These are phyloP conservation scores for Callipepla californica DNA, from an alignment of 2,113 vertebrate genomes.

Conservation along the genomic window DNA sequence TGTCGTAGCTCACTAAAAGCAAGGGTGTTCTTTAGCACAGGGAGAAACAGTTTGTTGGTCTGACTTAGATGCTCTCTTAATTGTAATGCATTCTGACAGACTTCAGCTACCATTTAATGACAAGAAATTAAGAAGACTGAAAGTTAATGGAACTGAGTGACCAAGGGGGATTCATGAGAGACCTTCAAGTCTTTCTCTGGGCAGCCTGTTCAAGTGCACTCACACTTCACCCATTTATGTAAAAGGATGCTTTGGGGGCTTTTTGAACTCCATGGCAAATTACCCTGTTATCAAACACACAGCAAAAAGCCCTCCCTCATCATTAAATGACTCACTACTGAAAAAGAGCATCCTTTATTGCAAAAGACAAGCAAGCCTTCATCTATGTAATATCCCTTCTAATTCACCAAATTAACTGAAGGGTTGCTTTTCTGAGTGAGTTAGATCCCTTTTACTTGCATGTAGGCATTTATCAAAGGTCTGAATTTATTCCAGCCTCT, in stretches of 20 bases:
- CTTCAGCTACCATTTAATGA: neutral
- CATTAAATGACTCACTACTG: neutral
- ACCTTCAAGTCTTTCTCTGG: neutral
- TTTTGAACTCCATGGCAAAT: neutral
- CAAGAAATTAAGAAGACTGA: neutral
- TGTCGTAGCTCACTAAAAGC: neutral
- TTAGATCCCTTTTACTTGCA: neutral
- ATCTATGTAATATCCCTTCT: neutral
- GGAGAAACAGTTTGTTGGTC: neutral
- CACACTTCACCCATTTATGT: neutral
- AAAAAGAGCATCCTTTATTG: neutral
- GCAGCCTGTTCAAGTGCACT: neutral
- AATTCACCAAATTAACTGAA: neutral
- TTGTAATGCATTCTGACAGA: constrained; percentile 37
- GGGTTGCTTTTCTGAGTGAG: neutral
- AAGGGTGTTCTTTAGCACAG: neutral
- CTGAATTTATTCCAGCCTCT: neutral
- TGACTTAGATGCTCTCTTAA: neutral
- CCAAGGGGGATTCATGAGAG: neutral
- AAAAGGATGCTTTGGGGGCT: neutral
- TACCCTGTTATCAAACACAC: neutral
- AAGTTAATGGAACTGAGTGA: neutral
- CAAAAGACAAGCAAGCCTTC: neutral
- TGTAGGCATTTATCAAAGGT: neutral
- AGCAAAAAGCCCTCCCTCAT: neutral